Percentiles rank a stretch among this genome's conserved stretches.
phyloP scores from a whole-genome alignment of 1,140 invertebrate species.

The Olivierus martensii region DNA sequence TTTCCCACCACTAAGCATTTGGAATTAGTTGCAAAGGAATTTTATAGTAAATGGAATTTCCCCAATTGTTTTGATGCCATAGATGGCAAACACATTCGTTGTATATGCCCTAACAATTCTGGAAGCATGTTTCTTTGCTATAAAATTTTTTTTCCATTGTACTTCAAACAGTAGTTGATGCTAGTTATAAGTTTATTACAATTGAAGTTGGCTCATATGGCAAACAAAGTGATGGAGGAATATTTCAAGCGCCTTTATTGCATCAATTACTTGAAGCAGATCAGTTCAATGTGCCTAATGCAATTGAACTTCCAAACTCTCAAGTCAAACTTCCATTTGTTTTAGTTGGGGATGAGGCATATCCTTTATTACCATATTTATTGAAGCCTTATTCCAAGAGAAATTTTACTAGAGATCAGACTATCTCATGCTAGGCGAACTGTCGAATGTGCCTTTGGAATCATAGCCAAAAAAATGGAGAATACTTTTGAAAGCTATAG shows the following conservation, averaged over 20 bases:
- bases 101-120: constrained; percentile 28
- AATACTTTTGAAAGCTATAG: too few species aligned
- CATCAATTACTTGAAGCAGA: neutral
- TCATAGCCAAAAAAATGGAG: too few species aligned
- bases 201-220: constrained; percentile 34
- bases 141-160: constrained; percentile 37
- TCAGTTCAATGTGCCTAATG: neutral
- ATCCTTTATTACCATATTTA: constrained; percentile 29
- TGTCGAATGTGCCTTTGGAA: too few species aligned
- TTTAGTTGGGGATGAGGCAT: constrained; percentile 37
- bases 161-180: constrained; percentile 35
- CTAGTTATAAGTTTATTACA: constrained; percentile 31
- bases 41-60: too few species aligned
- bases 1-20: too few species aligned
- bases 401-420: too few species aligned
- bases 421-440: too few species aligned
- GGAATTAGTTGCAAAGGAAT: too few species aligned
- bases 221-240: constrained; percentile 27
- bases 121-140: constrained; percentile 38
- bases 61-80: too few species aligned
- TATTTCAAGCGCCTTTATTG: constrained; percentile 19
- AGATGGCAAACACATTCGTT: too few species aligned
- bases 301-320: constrained; percentile 11
- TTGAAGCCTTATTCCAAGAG: constrained; percentile 35
- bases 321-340: constrained; percentile 24